Evolutionary conservation across 1,140 invertebrate genomes (phyloP).

Genomic region (Cecropterus lyciades): DNA sequence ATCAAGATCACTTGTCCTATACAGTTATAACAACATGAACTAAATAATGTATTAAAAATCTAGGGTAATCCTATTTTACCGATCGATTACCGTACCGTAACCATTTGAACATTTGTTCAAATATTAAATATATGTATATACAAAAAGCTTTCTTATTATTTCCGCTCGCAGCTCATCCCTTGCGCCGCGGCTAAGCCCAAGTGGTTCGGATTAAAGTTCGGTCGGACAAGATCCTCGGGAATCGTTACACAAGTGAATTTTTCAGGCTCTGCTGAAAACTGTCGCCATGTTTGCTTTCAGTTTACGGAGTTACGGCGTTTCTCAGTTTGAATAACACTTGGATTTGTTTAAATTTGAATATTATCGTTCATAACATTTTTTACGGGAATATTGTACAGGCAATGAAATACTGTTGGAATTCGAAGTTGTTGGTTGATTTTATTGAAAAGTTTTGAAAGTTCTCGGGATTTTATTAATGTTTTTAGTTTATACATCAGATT

Average conservation of each 20-base stretch:
- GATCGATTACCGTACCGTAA: too few species aligned
- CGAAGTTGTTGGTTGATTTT: not conserved
- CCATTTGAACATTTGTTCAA: too few species aligned
- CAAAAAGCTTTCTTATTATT: too few species aligned
- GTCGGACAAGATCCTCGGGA: constrained; percentile 49
- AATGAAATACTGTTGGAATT: not conserved
- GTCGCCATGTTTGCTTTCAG: constrained; percentile 42
- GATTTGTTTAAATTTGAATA: constrained; percentile 19
- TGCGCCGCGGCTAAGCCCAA: constrained; percentile 38
- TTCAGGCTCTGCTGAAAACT: constrained; percentile 46
- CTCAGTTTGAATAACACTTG: not conserved
- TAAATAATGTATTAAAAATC: too few species aligned
- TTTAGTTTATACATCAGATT: not conserved
- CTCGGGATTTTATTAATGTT: not conserved
- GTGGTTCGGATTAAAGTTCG: constrained; percentile 52
- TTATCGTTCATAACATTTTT: constrained; percentile 9
- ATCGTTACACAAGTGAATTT: constrained; percentile 50
- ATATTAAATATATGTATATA: too few species aligned
- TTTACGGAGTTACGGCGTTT: constrained; percentile 27
- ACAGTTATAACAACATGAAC: too few species aligned
- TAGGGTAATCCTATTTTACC: too few species aligned
- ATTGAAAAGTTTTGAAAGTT: not conserved
- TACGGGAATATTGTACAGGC: not conserved
- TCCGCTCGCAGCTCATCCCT: constrained; percentile 5
- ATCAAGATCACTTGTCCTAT: too few species aligned